Evolutionary conservation across 2,888 invertebrate genomes (phyloP).

Genomic region (Celastrina argiolus): DNA sequence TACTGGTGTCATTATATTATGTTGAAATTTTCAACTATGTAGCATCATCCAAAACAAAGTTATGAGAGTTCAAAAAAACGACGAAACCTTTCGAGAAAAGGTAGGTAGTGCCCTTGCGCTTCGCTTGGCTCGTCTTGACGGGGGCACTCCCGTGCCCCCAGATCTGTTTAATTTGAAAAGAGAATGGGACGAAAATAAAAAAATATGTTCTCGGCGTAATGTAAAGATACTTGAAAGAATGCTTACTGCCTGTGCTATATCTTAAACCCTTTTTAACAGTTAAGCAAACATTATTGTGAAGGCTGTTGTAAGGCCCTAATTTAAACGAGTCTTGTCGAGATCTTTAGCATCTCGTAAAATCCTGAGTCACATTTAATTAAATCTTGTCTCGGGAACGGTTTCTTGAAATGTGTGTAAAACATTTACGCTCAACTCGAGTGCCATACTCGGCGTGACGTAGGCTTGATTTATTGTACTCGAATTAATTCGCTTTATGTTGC

Average conservation of each 20-base stretch:
- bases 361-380: constrained; percentile 20
- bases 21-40: no score
- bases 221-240: neutral
- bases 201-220: neutral
- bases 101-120: no score
- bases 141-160: no score
- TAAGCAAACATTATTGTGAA: neutral
- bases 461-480: constrained; percentile 11
- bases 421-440: neutral
- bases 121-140: no score
- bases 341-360: constrained; percentile 19
- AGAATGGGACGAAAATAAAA: no score
- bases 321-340: neutral
- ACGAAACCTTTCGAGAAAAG: no score
- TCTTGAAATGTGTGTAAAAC: constrained; percentile 15
- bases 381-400: neutral
- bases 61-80: no score
- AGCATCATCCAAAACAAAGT: no score
- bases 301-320: neutral
- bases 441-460: neutral
- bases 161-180: no score
- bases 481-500: constrained; percentile 12
- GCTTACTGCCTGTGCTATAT: neutral
- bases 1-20: no score
- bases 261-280: neutral